These are phyloP conservation scores for Pseudomyrmex gracilis DNA, from an alignment of 1,140 invertebrate species.

Conservation along the genomic window DNA sequence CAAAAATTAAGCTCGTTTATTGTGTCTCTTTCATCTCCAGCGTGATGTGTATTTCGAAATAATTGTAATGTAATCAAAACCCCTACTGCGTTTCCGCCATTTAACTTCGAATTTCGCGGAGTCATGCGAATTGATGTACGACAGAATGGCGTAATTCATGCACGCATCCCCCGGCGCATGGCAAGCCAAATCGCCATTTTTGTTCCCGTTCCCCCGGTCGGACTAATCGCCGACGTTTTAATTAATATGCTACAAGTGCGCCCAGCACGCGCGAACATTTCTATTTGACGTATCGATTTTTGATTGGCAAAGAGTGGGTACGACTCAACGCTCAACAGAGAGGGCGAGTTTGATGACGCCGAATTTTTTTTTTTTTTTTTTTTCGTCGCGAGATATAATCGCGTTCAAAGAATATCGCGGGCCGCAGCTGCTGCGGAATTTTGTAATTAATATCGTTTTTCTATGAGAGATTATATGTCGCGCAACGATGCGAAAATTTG, in stretches of 20 bases:
- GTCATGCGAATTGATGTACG: conserved; percentile 43
- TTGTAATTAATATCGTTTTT: conserved; percentile 74
- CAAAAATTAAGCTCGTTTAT: background rate
- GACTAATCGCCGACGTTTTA: conserved; percentile 66
- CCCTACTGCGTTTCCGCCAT: conserved; percentile 20
- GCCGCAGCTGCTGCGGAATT: conserved; percentile 56
- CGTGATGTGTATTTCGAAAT: background rate
- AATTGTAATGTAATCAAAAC: background rate
- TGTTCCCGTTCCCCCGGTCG: conserved; percentile 30
- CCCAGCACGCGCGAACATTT: conserved; percentile 40
- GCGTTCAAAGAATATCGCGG: conserved; percentile 44
- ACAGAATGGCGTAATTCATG: conserved; percentile 43
- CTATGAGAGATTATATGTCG: conserved; percentile 26
- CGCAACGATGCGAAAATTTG: conserved; percentile 40
- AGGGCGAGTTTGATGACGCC: conserved; percentile 16
- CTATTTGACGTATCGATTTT: conserved; percentile 64
- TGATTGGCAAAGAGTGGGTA: conserved; percentile 30
- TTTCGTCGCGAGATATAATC: background rate
- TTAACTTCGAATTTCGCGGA: conserved; percentile 33
- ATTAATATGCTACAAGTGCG: conserved; percentile 69
- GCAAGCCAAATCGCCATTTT: conserved; percentile 50
- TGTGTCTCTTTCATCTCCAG: background rate
- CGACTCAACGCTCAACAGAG: conserved; percentile 41
- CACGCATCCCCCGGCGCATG: conserved; percentile 27
- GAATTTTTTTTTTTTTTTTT: conserved; percentile 26